Base-by-base conservation (phyloP, 2,113 vertebrate genomes). In the Actenoides lindsayi region DNA sequence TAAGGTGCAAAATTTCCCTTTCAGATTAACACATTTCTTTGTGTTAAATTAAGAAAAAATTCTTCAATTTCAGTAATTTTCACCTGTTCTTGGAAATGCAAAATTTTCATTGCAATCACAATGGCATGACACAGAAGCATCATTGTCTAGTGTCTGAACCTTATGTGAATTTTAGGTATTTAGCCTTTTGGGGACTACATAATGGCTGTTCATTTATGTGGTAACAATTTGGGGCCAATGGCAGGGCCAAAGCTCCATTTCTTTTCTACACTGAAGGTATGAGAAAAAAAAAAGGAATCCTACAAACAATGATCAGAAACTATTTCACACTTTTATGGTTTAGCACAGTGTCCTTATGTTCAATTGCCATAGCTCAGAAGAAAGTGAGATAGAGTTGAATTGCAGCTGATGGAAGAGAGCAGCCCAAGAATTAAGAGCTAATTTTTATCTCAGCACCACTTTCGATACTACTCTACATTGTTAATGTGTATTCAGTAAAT, bases 151-250 rank as follows among this genome's bases (percentile, higher is more conserved):
- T 31, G 24, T 57, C 41, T 2, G 9, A 65, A 59, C 15, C 46
- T 78, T 83, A 60, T 63, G 35, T 23, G 41, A 42, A 31, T 48
- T 89, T 67, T 37, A 39, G 23, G 2, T 62, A 54, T 90, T 85
- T 50, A 37, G 54, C 41, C 28, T 35, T 65, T 82, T 48, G 11
- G 25, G 57, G 33, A 11, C 37, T 63, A 50, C 35, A 10, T 63
- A 31, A 31, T 16, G 11, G 10, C 46, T 42, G 0, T 62, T 62
- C 0, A 0, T 76, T 90, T 79, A 57, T 18, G 8, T 41, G 3
- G 16, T 15, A 57, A 35, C 50, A 65, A 24, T 42, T 57, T 21
- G 53, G 15, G 42, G 13, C 23, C 46, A 56, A 56, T 18, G 50
- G 33, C 33, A 67, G 50, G 25, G 16, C 41, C 65, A 84, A 59